Evolutionary conservation across 2,113 vertebrate genomes (phyloP).

Genomic region (Erinaceus europaeus): DNA sequence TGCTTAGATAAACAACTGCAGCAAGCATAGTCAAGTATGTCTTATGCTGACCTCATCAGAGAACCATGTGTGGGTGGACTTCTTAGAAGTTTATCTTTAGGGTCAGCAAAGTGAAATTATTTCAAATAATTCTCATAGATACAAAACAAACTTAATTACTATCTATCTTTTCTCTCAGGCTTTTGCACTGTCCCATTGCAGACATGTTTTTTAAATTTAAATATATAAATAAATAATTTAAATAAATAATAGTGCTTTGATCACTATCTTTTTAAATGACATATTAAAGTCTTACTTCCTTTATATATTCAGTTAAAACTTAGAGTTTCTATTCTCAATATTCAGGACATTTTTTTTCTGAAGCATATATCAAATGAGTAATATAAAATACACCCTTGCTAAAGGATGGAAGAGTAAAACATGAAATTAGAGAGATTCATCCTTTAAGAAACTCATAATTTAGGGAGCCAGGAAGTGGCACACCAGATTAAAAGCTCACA

Average conservation of each 20-base stretch:
- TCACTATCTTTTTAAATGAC: not conserved
- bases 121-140: constrained; percentile 20
- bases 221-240: too few species aligned
- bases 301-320: not conserved
- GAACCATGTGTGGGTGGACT: constrained; percentile 37
- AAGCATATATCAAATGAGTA: not conserved
- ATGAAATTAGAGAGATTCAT: not conserved
- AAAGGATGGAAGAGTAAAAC: not conserved
- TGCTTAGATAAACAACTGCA: constrained; percentile 53
- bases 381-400: not conserved
- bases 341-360: not conserved
- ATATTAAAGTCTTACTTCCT: not conserved
- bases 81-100: constrained; percentile 32
- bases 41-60: constrained; percentile 50
- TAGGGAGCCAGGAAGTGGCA: too few species aligned
- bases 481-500: too few species aligned
- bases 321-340: not conserved
- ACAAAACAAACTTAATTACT: not conserved
- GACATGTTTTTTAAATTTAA: too few species aligned
- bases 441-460: not conserved
- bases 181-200: not conserved
- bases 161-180: not conserved
- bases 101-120: constrained; percentile 19
- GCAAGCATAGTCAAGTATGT: not conserved
- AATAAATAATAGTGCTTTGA: not conserved